Conservation (phyloP, 2,113 vertebrate species). For the Ibidorhyncha struthersii region DNA sequence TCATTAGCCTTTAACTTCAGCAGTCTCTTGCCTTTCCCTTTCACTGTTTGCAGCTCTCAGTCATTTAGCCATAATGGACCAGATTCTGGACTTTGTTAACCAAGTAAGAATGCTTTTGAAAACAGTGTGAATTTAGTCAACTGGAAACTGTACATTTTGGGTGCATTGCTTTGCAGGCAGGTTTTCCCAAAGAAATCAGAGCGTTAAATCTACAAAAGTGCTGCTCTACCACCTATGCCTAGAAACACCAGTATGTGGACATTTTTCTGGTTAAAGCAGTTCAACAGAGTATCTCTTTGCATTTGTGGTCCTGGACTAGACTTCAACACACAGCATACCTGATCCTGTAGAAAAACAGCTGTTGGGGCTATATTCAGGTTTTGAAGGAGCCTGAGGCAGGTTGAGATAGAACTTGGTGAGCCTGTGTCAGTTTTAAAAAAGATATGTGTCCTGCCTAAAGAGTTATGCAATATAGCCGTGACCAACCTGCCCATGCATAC, state of each 20-base stretch:
- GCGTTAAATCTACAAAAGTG: neutral
- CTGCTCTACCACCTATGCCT: neutral
- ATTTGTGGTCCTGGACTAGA: neutral
- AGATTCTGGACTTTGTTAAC: neutral
- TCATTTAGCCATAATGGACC: neutral
- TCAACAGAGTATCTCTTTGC: neutral
- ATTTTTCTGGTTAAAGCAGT: neutral
- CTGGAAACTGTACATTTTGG: neutral
- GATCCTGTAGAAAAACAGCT: neutral
- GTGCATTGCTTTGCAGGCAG: neutral
- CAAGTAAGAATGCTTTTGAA: neutral
- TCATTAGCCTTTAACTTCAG: neutral
- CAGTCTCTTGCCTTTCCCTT: neutral
- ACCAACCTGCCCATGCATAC: neutral
- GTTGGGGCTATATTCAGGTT: neutral
- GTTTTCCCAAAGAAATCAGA: neutral
- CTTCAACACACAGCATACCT: neutral
- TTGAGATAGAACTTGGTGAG: neutral
- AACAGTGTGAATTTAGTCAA: neutral
- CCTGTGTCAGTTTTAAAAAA: neutral
- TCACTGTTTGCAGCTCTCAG: neutral
- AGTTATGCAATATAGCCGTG: neutral
- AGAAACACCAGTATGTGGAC: neutral
- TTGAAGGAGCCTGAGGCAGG: neutral
- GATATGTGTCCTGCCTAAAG: neutral